Base-by-base conservation (phyloP, 2,113 vertebrate genomes). In the Thalassarche chlororhynchos region DNA sequence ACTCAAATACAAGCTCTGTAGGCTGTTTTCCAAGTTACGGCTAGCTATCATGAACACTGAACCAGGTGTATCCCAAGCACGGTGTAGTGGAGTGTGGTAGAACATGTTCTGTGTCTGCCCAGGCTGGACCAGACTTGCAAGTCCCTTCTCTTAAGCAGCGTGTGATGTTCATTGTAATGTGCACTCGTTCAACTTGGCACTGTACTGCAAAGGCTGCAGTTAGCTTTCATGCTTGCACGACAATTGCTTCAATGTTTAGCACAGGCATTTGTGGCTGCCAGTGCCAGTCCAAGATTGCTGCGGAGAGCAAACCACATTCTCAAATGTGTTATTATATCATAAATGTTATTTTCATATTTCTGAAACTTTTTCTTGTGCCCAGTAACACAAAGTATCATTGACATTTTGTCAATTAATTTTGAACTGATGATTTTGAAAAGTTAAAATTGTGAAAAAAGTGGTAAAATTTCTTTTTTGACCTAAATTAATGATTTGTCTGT, bases 101-200 rank as follows among this genome's bases (percentile, higher is more conserved):
- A 46, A 38, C 10, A 18, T 25, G 13, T 8, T 62, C 36, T 25
- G 16, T 17, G 32, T 19, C 74, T 69, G 17, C 57, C 23, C 58
- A 29, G 66, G 16, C 49, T 42, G 34, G 46, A 12, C 32, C 24
- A 65, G n/a, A 21, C 31, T 40, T 70, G 17, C 36, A 52, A 76
- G 16, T 32, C 52, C 44, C 42, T 77, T 76, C 57, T 66, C 18
- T 44, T 46, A 49, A 55, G 24, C 40, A 31, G 32, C 2, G 4
- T 40, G 32, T 51, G 55, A 28, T 23, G 40, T 32, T 74, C 38
- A 28, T 6, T 5, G 6, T 17, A 26, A 20, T 1, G 4, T 16
- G 12, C 9, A 2, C 23, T 34, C 1, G 0, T 40, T 60, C 51
- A 40, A 3, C 55, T 17, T n/a, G 24, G 44, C 31, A 17, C n/a